Conservation (phyloP, 2,113 vertebrate species). For the Alosa alosa region DNA sequence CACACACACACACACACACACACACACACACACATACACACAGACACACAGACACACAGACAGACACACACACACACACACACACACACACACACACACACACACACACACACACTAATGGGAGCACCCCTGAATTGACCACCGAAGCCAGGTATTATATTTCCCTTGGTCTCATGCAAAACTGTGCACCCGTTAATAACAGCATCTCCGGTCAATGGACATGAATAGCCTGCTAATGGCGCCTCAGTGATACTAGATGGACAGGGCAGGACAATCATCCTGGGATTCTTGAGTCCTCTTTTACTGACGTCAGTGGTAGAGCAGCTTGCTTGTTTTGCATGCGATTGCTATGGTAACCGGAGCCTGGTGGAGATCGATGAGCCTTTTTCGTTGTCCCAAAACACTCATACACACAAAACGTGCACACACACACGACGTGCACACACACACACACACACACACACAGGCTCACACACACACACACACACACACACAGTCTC, state of each 20-base stretch:
- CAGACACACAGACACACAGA: too few species aligned
- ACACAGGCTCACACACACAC: constrained; percentile 9
- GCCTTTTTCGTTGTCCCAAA: neutral
- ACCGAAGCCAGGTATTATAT: neutral
- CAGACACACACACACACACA: neutral
- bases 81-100: neutral
- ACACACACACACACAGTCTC: constrained; percentile 23
- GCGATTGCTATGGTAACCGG: neutral
- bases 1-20: neutral
- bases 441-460: neutral
- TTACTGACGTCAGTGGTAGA: neutral
- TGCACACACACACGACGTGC: neutral
- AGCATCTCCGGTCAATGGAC: neutral
- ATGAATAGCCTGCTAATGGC: neutral
- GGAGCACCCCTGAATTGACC: too few species aligned
- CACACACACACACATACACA: too few species aligned
- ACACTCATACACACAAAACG: neutral
- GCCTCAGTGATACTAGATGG: neutral
- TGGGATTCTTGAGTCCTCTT: neutral
- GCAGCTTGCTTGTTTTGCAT: neutral
- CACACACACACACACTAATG: neutral
- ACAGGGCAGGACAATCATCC: neutral
- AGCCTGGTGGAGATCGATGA: neutral
- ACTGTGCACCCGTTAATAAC: neutral
- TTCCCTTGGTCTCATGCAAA: neutral